phyloP scores from a whole-genome alignment of 2,888 invertebrate species.

The Apamea sordens region DNA sequence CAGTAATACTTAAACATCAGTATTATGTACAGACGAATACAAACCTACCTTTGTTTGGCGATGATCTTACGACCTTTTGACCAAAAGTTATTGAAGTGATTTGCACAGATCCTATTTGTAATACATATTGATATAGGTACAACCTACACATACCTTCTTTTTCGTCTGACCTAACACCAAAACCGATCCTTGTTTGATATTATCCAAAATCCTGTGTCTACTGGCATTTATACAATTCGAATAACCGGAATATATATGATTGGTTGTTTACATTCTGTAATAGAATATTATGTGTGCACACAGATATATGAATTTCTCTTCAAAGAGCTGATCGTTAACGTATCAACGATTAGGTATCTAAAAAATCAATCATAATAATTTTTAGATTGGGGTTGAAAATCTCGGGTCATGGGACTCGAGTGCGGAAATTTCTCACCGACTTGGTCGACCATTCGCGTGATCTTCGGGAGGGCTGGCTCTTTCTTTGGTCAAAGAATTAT shows the following conservation, averaged over 20 bases:
- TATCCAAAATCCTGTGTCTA: slow-evolving; percentile 3
- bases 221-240: slow-evolving; percentile 26
- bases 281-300: neutral
- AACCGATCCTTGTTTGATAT: slow-evolving; percentile 26
- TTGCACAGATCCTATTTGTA: slow-evolving; percentile 11
- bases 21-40: neutral
- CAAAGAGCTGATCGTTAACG: slow-evolving; percentile 14
- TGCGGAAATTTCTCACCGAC: neutral
- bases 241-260: neutral
- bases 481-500: neutral
- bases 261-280: slow-evolving; percentile 1
- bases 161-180: slow-evolving; percentile 25
- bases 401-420: no score
- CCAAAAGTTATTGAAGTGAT: neutral
- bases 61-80: neutral
- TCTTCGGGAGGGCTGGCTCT: no score
- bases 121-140: neutral
- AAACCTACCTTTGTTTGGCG: no score
- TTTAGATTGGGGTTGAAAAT: neutral
- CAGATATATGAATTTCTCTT: slow-evolving; percentile 6
- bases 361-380: neutral
- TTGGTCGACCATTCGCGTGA: neutral
- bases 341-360: neutral
- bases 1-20: neutral
- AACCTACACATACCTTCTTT: neutral